Evolutionary conservation across 2,113 vertebrate genomes (phyloP).

Genomic region (Meriones unguiculatus): DNA sequence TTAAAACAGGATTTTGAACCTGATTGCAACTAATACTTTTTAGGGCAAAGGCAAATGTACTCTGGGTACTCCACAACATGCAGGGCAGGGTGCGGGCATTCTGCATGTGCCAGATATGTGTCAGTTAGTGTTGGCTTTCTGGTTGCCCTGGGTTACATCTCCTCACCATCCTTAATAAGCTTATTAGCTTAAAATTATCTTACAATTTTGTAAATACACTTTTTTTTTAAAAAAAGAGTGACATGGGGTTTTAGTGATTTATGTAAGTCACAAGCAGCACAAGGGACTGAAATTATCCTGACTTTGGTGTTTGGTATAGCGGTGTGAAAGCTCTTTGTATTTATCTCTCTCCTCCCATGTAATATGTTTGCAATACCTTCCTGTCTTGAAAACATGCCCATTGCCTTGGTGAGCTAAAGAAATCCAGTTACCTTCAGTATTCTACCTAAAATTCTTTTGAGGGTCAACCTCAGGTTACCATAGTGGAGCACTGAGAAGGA

Average conservation of each 20-base stretch:
- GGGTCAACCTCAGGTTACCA: not conserved
- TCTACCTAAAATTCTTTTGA: not conserved
- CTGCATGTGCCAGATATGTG: not conserved
- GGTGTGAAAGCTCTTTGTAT: not conserved
- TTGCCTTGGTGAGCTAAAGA: not conserved
- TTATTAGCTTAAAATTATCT: slow-evolving; percentile 10
- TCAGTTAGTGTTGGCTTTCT: not conserved
- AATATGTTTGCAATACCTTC: not conserved
- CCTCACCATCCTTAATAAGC: not conserved
- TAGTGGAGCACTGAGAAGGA: not conserved
- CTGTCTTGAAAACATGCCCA: not conserved
- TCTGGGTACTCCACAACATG: not conserved
- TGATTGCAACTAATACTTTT: not conserved
- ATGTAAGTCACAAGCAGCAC: not conserved
- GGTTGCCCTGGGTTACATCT: not conserved
- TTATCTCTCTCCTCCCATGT: not conserved
- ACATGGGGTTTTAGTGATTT: not conserved
- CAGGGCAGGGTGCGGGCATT: not conserved
- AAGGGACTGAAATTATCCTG: not conserved
- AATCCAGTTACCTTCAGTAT: not conserved
- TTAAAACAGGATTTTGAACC: not conserved
- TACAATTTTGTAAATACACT: not conserved
- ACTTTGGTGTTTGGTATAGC: not conserved
- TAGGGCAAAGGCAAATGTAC: not conserved
- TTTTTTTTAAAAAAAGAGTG: slow-evolving; percentile 1